Evolutionary conservation across 2,113 vertebrate species (phyloP).

Genomic region (Pterocles burchelli): DNA sequence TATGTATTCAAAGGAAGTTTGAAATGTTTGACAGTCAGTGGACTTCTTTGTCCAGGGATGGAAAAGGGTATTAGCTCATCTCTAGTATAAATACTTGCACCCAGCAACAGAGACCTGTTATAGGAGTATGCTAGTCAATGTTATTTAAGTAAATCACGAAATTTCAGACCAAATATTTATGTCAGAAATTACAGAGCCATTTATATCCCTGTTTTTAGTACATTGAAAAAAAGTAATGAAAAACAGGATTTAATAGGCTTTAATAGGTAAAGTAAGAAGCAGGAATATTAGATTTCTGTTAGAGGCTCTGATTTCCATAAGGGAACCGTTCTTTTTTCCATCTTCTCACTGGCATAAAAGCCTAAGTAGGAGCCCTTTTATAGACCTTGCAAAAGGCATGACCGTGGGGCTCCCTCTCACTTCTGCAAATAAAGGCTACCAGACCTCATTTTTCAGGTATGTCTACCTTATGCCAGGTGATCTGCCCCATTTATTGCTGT

Average conservation of each 20-base stretch:
- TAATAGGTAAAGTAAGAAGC: not conserved
- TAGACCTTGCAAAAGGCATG: not conserved
- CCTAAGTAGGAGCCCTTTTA: not conserved
- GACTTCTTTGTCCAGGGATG: not conserved
- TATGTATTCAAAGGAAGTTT: not conserved
- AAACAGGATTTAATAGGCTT: not conserved
- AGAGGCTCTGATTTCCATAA: not conserved
- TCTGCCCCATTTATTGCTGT: rapidly evolving
- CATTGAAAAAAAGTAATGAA: conserved; percentile 7
- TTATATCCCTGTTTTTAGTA: conserved; percentile 22
- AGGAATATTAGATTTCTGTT: not conserved
- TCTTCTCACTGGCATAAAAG: not conserved
- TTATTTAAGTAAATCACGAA: conserved; percentile 26
- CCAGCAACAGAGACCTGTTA: not conserved
- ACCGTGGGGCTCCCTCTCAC: not conserved
- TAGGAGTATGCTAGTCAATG: not conserved
- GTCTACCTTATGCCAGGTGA: not conserved
- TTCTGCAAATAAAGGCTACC: not conserved
- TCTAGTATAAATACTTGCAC: conserved; percentile 4
- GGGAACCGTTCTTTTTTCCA: not conserved
- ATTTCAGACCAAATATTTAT: conserved; percentile 40
- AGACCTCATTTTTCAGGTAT: not conserved
- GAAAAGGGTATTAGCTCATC: not conserved
- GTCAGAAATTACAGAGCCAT: conserved; percentile 2
- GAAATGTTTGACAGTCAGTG: not conserved